Base-by-base conservation (phyloP, 2,888 invertebrate genomes). In the Sturmia bella region DNA sequence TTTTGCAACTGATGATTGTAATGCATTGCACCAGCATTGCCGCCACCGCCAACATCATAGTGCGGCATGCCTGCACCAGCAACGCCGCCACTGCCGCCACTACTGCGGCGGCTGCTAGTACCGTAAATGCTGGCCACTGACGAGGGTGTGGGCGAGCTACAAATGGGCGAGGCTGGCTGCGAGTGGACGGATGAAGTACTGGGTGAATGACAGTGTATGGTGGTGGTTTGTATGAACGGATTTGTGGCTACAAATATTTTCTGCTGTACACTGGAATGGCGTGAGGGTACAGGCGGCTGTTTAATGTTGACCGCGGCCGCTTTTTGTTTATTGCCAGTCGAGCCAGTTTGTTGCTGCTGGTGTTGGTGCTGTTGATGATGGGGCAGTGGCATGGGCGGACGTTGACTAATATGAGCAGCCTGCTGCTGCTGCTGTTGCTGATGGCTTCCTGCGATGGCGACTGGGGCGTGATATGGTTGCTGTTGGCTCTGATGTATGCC, bases 161-260 rank as follows among this genome's bases (percentile, higher is more conserved):
- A 88, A 79, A 87, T 87, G 81, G 90, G 88, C 73, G 89, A 86
- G 66, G 85, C 87, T 75, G 87, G 86, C 32, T 87, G 87, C 48
- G 88, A 85, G 45, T 84, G 84, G 72, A 82, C 83, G 83, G 84
- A 84, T 76, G 85, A 78, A 24, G 87, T 84, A 77, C 78, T 84
- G 63, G 87, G 87, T 70, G 89, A 87, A 78, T 88, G 87, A 81
- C 88, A 90, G 79, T 91, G 89, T 74, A 90, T 87, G 19, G 91
- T 88, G 13, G 90, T 90, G 32, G 90, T 90, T 80, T 91, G 90
- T 85, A 91, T 89, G 80, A 91, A 91, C 70, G 91, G 91, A 88
- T 91, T 91, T 80, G 91, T 90, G n/a, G 91, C 89, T 64, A 90
- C 90, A 85, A 91, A 89, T 84, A 91, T 91, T 86, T 91, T 91